These are phyloP conservation scores for Alligator mississippiensis DNA, from an alignment of 2,113 vertebrate species.

Conservation along the genomic window DNA sequence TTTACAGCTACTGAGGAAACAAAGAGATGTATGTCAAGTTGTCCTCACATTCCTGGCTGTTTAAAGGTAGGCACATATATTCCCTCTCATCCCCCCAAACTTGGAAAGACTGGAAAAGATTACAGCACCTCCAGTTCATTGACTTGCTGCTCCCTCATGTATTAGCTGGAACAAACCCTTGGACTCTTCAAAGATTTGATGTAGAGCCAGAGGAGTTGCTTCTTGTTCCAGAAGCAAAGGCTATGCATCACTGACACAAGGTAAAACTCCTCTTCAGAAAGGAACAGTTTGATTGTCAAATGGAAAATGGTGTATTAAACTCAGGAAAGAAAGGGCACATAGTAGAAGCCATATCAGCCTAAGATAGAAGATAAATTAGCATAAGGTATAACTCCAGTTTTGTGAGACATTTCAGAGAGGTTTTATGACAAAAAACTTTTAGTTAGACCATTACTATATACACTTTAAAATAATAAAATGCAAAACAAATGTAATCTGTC, in stretches of 20 bases:
- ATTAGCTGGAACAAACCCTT: not conserved
- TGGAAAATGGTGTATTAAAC: not conserved
- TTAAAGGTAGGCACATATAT: not conserved
- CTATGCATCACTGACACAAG: not conserved
- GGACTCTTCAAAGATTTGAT: not conserved
- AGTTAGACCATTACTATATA: not conserved
- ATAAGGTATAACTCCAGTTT: not conserved
- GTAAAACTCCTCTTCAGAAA: not conserved
- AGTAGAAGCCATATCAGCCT: not conserved
- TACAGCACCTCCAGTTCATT: not conserved
- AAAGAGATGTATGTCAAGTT: not conserved
- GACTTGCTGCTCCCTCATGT: not conserved
- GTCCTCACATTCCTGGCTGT: not conserved
- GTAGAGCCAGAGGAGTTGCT: not conserved
- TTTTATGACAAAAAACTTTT: not conserved
- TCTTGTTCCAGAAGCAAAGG: not conserved
- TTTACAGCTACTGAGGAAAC: not conserved
- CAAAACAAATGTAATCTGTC: not conserved
- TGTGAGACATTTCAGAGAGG: not conserved
- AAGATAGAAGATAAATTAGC: not conserved
- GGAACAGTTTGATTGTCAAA: not conserved
- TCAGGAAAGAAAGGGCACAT: not conserved
- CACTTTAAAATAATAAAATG: not conserved
- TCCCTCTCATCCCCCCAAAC: not conserved
- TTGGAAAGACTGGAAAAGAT: not conserved